Evolutionary conservation across 2,797 vertebrate species (phyloP), one percentile per base, ranked within the genome.

Genomic region (Megalops cyprinoides): DNA sequence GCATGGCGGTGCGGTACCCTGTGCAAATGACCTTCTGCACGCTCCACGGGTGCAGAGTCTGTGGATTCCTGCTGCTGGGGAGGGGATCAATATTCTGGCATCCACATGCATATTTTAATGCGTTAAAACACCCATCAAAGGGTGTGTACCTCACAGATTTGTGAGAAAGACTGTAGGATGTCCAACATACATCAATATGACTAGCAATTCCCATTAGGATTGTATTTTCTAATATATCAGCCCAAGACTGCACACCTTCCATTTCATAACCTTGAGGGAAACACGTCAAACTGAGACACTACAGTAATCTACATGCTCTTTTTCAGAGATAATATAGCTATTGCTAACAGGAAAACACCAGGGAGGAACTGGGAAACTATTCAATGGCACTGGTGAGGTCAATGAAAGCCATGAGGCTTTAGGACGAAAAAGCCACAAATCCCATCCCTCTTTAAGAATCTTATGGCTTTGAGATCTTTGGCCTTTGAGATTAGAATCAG

Each of bases 391-490:
- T 18, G 6, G 18, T 9, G 23, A 9, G 48, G 34, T 12, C 39
- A 78, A 39, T 14, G 20, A 65, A 77, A 31, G 55, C 53, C 23
- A 56, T 53, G 49, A 53, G 20, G 48, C n/a, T 53, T 53, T 31
- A 8, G 5, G 4, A 60, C 12, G 23, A 39, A 77, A 77, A 55
- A 60, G 44, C 65, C 76, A 39, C 20, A 4, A 76, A 53, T 37
- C 74, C n/a, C 51, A 12, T 34, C 49, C 31, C 15, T 78, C 53
- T 62, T 14, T 42, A 28, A 23, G 15, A 34, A 78, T 15, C 55
- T 25, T 25, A 1, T n/a, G 55, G 55, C 15, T 23, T 78, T 56
- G 23, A 23, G 55, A 60, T 60, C 53, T 78, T 78, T 78, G 28
- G 76, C 78, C 58, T 44, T 71, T 23, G 4, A 8, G 31, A 44